These are phyloP conservation scores for Liolophura sinensis DNA, from an alignment of 1,140 invertebrate species.

Conservation along the genomic window DNA sequence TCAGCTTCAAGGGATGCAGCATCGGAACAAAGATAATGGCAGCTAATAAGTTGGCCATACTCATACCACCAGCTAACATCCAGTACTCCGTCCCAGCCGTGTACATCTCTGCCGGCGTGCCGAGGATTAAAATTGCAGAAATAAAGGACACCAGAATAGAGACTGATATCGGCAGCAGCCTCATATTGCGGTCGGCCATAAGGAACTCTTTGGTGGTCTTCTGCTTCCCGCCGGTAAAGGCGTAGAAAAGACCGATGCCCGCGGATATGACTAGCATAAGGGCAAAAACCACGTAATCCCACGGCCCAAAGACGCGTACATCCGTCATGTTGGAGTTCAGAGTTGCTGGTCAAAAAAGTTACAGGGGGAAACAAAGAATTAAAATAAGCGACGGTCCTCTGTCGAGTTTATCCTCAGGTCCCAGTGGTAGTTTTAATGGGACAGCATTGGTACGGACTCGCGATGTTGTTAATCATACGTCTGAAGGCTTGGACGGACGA, in stretches of 20 bases:
- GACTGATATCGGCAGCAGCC: slow-evolving; percentile 62
- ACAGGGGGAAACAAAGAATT: too few relatives aligned
- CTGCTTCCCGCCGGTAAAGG: slow-evolving; percentile 80
- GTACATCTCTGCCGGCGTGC: slow-evolving; percentile 52
- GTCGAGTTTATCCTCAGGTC: too few relatives aligned
- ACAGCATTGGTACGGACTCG: too few relatives aligned
- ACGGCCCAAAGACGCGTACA: too few relatives aligned
- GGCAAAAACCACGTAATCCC: slow-evolving; percentile 30
- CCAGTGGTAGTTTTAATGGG: too few relatives aligned
- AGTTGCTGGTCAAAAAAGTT: too few relatives aligned
- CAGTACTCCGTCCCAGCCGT: slow-evolving; percentile 44
- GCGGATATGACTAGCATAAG: slow-evolving; percentile 49
- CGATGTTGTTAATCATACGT: too few relatives aligned
- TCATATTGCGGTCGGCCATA: slow-evolving; percentile 76
- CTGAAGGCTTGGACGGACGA: too few relatives aligned
- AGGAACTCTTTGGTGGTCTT: slow-evolving; percentile 81
- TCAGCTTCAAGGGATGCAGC: slow-evolving; percentile 41
- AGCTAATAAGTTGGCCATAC: slow-evolving; percentile 27
- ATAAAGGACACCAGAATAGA: slow-evolving; percentile 57
- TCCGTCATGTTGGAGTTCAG: too few relatives aligned
- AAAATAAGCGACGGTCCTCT: too few relatives aligned
- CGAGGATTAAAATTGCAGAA: slow-evolving; percentile 60
- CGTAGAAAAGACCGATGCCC: slow-evolving; percentile 77
- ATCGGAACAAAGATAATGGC: slow-evolving; percentile 39
- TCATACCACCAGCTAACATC: slow-evolving; percentile 35